Evolutionary conservation across 2,113 vertebrate species (phyloP).

Genomic region (Gallinago paraguaiae): DNA sequence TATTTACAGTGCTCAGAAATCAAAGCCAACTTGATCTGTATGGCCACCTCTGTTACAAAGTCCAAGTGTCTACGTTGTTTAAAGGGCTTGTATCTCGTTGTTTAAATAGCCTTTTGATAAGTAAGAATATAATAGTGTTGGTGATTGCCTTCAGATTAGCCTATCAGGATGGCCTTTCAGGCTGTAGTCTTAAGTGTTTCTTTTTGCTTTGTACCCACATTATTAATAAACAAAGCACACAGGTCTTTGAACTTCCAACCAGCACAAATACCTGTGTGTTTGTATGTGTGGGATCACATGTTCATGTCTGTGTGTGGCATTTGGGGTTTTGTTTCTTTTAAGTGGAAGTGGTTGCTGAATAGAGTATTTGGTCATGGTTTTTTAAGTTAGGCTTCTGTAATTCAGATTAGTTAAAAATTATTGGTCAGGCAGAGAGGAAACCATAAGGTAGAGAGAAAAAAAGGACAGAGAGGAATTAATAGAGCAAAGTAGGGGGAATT

Average conservation of each 20-base stretch:
- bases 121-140: slow-evolving; percentile 51
- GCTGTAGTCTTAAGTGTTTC: background rate
- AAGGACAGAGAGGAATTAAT: background rate
- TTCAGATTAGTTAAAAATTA: background rate
- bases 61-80: slow-evolving; percentile 41
- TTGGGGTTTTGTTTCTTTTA: background rate
- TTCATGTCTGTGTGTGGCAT: background rate
- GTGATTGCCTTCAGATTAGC: slow-evolving; percentile 69
- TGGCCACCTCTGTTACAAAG: slow-evolving; percentile 63
- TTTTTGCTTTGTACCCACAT: slow-evolving; percentile 38
- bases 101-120: slow-evolving; percentile 71
- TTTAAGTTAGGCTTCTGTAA: background rate
- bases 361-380: background rate
- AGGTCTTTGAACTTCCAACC: slow-evolving; percentile 62
- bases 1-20: slow-evolving; percentile 69
- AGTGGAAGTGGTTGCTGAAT: background rate
- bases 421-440: background rate
- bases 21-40: slow-evolving; percentile 53
- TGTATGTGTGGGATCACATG: background rate
- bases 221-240: slow-evolving; percentile 58
- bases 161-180: slow-evolving; percentile 73
- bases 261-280: background rate
- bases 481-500: background rate
- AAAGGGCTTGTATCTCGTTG: slow-evolving; percentile 69
- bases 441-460: background rate